Evolutionary conservation across 2,797 vertebrate species (phyloP).

Genomic region (Rhadinocentrus ornatus): DNA sequence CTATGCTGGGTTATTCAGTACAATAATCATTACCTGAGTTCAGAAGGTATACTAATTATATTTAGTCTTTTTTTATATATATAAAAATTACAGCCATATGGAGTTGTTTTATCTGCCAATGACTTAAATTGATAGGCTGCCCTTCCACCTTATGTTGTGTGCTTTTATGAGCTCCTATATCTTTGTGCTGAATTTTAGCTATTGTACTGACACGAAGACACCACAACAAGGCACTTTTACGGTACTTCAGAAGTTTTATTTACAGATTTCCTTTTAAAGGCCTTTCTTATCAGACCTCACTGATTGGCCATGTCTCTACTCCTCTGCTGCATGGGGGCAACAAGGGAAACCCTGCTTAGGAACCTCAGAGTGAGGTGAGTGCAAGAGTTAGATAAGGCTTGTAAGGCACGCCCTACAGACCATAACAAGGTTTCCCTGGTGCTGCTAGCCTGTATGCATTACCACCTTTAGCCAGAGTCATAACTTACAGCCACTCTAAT

Average conservation of each 20-base stretch:
- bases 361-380: constrained; percentile 70
- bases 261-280: constrained; percentile 41
- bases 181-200: constrained; percentile 19
- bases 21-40: constrained; percentile 12
- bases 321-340: constrained; percentile 10
- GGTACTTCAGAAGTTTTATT: constrained; percentile 47
- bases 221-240: constrained; percentile 44
- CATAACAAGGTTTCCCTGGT: constrained; percentile 59
- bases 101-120: constrained; percentile 30
- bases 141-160: constrained; percentile 14
- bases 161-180: constrained; percentile 4
- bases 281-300: constrained; percentile 34
- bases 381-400: constrained; percentile 76
- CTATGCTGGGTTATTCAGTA: constrained; percentile 6
- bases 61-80: constrained; percentile 12
- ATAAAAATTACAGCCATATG: constrained; percentile 7
- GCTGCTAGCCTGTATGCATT: constrained; percentile 46
- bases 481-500: constrained; percentile 39
- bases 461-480: constrained; percentile 33
- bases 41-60: constrained; percentile 14
- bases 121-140: constrained; percentile 32
- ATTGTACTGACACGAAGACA: constrained; percentile 26
- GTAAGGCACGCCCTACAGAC: constrained; percentile 70
- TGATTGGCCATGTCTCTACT: constrained; percentile 54
- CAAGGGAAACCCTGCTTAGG: constrained; percentile 56